These are phyloP conservation scores for Notechis scutatus DNA, from an alignment of 2,113 vertebrate species.

Conservation along the genomic window DNA sequence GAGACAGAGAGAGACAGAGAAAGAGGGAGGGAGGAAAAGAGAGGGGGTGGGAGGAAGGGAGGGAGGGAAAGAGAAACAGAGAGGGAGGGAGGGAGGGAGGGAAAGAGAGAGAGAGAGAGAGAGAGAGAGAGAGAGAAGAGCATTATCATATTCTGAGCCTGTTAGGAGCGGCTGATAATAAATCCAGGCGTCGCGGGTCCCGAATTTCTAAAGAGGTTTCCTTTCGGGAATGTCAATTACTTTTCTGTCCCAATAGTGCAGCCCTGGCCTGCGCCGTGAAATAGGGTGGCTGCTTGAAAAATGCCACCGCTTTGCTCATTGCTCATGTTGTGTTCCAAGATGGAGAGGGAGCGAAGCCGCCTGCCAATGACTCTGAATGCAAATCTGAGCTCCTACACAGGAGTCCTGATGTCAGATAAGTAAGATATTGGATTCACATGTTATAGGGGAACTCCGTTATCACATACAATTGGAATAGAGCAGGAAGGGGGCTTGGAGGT, in stretches of 20 bases:
- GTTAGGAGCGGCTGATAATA: conserved; percentile 35
- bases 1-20: no score
- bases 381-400: background rate
- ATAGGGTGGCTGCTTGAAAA: conserved; percentile 45
- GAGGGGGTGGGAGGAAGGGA: no score
- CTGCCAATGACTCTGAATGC: conserved; percentile 11
- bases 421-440: no score
- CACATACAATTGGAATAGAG: background rate
- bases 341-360: background rate
- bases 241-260: conserved; percentile 30
- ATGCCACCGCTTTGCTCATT: conserved; percentile 42
- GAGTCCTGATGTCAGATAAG: no score
- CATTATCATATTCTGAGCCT: conserved; percentile 35
- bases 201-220: conserved; percentile 50
- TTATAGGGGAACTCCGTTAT: background rate
- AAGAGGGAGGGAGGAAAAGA: no score
- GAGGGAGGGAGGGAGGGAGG: accelerated
- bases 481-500: background rate
- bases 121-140: no score
- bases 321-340: conserved; percentile 15
- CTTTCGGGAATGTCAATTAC: conserved; percentile 56
- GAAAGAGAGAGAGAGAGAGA: no score
- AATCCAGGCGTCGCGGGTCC: conserved; percentile 40
- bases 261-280: conserved; percentile 31
- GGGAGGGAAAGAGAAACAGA: no score